Evolutionary conservation across 2,797 vertebrate genomes (phyloP).

Genomic region (Sorex maritimensis): DNA sequence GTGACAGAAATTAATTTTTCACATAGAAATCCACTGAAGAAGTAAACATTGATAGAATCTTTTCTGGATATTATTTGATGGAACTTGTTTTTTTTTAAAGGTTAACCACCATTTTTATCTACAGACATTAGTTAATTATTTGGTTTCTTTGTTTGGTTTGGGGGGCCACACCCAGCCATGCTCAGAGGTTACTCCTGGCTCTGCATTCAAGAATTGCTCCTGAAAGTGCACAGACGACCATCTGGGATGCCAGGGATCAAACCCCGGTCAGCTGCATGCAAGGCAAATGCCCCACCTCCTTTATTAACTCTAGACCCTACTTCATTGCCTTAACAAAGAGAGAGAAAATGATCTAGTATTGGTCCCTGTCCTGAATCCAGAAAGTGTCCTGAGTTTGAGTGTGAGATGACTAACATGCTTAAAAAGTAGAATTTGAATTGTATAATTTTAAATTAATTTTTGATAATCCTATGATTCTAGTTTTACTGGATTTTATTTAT

Average conservation of each 20-base stretch:
- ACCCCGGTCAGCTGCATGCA: no score
- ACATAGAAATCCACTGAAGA: conserved; percentile 43
- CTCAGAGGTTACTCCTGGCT: no score
- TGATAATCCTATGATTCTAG: conserved; percentile 41
- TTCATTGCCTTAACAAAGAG: background rate
- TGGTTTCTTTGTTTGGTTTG: no score
- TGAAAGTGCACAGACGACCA: no score
- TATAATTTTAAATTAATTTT: conserved; percentile 42
- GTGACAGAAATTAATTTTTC: conserved; percentile 74
- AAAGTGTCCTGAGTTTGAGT: conserved; percentile 43
- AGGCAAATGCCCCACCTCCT: no score
- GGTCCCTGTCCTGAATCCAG: background rate
- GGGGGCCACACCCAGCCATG: no score
- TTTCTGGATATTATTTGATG: conserved; percentile 29
- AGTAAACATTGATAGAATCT: conserved; percentile 33
- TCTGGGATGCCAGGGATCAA: no score
- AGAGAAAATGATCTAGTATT: conserved; percentile 46
- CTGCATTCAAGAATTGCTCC: no score
- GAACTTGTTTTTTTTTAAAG: background rate
- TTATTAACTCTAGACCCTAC: background rate
- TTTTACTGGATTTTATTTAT: conserved; percentile 41
- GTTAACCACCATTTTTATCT: conserved; percentile 57
- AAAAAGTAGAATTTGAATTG: conserved; percentile 23
- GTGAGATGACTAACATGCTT: conserved; percentile 31
- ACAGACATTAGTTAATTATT: conserved; percentile 55